Evolutionary conservation across 2,797 vertebrate species (phyloP).

Genomic region (Erethizon dorsatum): DNA sequence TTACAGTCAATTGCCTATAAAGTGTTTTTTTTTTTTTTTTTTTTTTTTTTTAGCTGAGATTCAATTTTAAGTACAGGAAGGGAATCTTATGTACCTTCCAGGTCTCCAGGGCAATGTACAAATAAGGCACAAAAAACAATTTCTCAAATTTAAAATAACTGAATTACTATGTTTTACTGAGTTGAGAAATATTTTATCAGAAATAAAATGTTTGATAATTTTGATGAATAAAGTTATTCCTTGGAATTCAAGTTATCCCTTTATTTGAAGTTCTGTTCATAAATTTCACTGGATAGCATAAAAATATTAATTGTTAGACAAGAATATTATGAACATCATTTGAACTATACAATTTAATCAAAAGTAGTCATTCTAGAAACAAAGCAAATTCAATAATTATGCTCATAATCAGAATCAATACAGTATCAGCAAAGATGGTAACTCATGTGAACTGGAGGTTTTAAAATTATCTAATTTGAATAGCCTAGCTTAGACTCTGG

Average conservation of each 20-base stretch:
- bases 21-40: neutral
- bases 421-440: neutral
- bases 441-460: neutral
- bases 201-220: neutral
- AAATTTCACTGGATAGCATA: conserved; percentile 13
- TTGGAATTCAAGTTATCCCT: neutral
- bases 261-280: neutral
- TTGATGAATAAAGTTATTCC: neutral
- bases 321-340: neutral
- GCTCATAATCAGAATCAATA: neutral
- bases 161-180: neutral
- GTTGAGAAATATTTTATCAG: neutral
- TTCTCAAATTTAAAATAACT: conserved; percentile 8
- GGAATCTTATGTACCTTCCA: neutral
- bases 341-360: neutral
- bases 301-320: neutral
- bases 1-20: neutral
- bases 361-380: neutral
- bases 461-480: neutral
- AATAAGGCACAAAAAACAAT: neutral
- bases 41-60: neutral
- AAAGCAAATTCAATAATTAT: neutral
- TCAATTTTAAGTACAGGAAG: neutral
- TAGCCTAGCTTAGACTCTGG: neutral
- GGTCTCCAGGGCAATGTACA: neutral